Conservation (phyloP, 2,888 invertebrate genomes). For the Dicycla oo region DNA sequence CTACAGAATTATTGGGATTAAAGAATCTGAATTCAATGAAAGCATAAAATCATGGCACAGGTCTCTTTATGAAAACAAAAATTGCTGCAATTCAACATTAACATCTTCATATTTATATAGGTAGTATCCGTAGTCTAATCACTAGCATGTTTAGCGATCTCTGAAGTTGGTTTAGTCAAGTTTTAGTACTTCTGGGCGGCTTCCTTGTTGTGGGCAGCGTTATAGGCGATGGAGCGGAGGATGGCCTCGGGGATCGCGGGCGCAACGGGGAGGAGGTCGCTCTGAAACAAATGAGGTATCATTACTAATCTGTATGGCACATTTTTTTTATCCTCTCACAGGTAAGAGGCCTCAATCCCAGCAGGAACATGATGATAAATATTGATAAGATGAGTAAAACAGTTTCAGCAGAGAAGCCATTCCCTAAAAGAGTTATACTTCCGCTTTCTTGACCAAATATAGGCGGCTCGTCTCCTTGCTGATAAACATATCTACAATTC, state of each 20-base stretch:
- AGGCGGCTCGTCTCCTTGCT: not conserved
- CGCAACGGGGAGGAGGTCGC: slow-evolving; percentile 72
- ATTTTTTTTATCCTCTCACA: not conserved
- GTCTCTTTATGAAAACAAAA: slow-evolving; percentile 51
- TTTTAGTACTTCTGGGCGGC: slow-evolving; percentile 43
- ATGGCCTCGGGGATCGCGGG: slow-evolving; percentile 78
- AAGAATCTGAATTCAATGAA: slow-evolving; percentile 21
- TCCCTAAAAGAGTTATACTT: not conserved
- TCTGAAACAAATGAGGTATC: slow-evolving; percentile 64
- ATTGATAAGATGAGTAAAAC: not conserved
- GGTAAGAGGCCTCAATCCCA: not conserved
- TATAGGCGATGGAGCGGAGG: slow-evolving; percentile 75
- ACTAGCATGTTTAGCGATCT: slow-evolving; percentile 25
- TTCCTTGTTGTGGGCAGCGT: slow-evolving; percentile 62
- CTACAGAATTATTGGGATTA: not conserved
- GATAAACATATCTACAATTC: not conserved
- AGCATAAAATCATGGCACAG: slow-evolving; percentile 45
- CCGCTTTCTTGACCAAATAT: not conserved
- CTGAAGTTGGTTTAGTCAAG: slow-evolving; percentile 18
- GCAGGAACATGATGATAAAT: not conserved
- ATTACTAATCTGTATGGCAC: not conserved
- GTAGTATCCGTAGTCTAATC: slow-evolving; percentile 11
- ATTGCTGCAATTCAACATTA: slow-evolving; percentile 27
- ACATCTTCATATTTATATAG: slow-evolving; percentile 17
- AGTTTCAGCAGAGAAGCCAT: not conserved